Percentiles rank a stretch among this genome's conserved stretches.
phyloP scores from a whole-genome alignment of 2,113 vertebrate genomes.

The Atlantisia rogersi region DNA sequence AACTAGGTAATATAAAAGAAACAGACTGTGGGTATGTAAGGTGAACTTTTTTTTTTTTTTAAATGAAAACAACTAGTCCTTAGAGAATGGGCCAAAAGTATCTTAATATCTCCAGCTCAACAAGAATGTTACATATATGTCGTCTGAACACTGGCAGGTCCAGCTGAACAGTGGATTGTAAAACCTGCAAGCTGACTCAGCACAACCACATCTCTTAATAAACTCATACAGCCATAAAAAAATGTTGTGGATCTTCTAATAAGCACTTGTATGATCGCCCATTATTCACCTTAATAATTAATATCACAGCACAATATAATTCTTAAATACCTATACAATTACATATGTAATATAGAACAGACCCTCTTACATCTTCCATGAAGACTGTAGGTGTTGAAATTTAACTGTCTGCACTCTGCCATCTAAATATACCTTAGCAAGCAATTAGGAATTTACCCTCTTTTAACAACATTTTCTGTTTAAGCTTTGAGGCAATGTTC shows the following conservation, averaged over 20 bases:
- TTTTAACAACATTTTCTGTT: background rate
- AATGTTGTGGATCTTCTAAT: background rate
- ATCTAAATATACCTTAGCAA: background rate
- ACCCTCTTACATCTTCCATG: background rate
- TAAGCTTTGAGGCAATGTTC: background rate
- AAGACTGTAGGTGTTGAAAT: background rate
- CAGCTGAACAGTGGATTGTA: background rate
- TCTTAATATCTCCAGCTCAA: background rate
- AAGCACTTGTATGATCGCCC: background rate
- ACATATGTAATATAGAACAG: background rate
- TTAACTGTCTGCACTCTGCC: background rate
- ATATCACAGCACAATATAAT: background rate
- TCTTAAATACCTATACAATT: background rate
- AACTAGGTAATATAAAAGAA: background rate
- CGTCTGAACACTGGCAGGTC: background rate
- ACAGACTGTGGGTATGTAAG: background rate
- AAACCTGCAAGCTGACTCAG: background rate
- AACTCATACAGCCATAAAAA: background rate
- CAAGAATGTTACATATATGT: background rate
- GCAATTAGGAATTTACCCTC: background rate
- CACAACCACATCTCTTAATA: background rate
- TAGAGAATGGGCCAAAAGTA: background rate
- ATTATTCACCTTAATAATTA: background rate
- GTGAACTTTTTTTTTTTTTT: background rate
- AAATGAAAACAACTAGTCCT: background rate